Base-by-base conservation (phyloP, 2,888 invertebrate species). In the Zaprionus bogoriensis region DNA sequence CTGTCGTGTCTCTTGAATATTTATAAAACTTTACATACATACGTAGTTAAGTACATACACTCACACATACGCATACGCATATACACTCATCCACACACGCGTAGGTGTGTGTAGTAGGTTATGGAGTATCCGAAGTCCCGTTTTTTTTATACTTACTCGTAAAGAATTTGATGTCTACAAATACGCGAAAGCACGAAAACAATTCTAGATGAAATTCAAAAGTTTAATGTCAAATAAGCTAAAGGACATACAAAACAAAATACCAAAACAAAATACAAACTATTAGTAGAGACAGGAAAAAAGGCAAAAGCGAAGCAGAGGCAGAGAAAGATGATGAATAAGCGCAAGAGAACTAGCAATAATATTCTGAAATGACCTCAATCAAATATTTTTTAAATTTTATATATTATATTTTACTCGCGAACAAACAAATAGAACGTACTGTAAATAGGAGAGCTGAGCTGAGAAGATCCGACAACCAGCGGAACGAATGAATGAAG, bases 321-420 rank as follows among this genome's bases (percentile, higher is more conserved):
- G 45, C 27, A 28, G 44, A 41, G 12, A n/a, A 23, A 14, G 23
- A 30, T 14, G 10, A 22, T 4, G 36, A 32, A 51, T 22, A 62
- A 46, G 61, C 53, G 55, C 59, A 42, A 71, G 54, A 76, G 58
- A 77, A 72, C 87, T 90, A 90, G 90, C 90, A 90, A 90, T 90
- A 90, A 90, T 36, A 36, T 89, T 90, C 89, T 89, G 86, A 89
- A 89, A 89, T 89, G 90, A 90, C 90, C 90, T 90, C 90, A 90
- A 90, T 88, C 87, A 89, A 88, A 89, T 89, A 89, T 89, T 89
- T 87, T 87, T 85, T 79, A 83, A 80, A 87, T 84, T 73, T 84
- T 77, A 80, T 86, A 84, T 81, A 87, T 85, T 86, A 84, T 81
- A 86, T 82, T 87, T 84, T 82, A 83, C 74, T 79, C 82, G 75